Evolutionary conservation across 2,888 invertebrate genomes (phyloP).

Genomic region (Dastarcus helophoroides): DNA sequence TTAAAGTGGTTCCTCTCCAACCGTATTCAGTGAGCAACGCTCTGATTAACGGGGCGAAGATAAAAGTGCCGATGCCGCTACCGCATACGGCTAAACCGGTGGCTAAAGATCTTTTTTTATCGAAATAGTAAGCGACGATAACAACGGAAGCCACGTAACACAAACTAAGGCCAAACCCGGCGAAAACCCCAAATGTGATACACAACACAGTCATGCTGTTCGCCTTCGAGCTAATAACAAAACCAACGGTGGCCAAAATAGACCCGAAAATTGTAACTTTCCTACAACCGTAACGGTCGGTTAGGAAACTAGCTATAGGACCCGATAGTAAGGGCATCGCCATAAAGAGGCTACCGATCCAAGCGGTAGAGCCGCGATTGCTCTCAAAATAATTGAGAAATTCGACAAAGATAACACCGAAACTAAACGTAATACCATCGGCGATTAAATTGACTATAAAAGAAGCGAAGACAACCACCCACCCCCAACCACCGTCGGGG

Average conservation of each 20-base stretch:
- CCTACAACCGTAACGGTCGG: conserved; percentile 73
- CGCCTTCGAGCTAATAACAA: conserved; percentile 63
- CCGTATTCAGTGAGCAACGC: conserved; percentile 63
- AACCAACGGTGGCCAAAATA: conserved; percentile 61
- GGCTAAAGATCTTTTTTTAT: conserved; percentile 70
- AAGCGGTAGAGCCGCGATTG: conserved; percentile 76
- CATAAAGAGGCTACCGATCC: conserved; percentile 85
- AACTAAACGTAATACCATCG: conserved; percentile 86
- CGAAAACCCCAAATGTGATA: conserved; percentile 71
- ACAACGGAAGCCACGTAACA: conserved; percentile 87
- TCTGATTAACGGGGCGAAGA: conserved; percentile 72
- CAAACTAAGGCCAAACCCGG: conserved; percentile 74
- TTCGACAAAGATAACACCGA: conserved; percentile 80
- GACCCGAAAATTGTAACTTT: conserved; percentile 69
- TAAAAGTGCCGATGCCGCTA: conserved; percentile 78
- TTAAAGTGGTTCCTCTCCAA: conserved; percentile 74
- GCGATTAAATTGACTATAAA: conserved; percentile 85
- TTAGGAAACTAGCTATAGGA: conserved; percentile 72
- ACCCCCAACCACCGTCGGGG: conserved; percentile 88
- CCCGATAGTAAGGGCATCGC: conserved; percentile 81
- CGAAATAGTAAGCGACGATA: conserved; percentile 83
- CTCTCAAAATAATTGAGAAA: conserved; percentile 76
- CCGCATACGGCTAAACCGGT: conserved; percentile 81
- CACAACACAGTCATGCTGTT: conserved; percentile 67
- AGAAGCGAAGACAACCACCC: conserved; percentile 82